Evolutionary conservation across 1,140 invertebrate genomes (phyloP).

Genomic region (Andricus grossulariae): DNA sequence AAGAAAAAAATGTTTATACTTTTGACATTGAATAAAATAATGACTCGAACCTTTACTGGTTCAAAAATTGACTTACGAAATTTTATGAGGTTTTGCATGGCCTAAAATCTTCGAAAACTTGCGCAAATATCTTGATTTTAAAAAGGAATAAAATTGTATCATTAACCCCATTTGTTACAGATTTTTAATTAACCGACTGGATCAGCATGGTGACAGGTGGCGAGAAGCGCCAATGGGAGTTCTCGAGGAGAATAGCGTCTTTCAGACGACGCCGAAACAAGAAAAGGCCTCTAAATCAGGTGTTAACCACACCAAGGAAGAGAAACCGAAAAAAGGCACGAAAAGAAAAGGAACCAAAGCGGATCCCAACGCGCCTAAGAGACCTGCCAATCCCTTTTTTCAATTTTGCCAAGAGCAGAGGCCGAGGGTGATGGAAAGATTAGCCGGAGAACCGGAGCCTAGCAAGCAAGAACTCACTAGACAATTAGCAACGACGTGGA

Average conservation of each 20-base stretch:
- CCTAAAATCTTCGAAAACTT: too few species aligned
- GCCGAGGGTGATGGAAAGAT: conserved; percentile 82
- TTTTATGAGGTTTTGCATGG: too few species aligned
- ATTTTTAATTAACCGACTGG: conserved; percentile 73
- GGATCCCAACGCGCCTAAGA: conserved; percentile 87
- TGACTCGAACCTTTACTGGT: too few species aligned
- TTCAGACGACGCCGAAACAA: conserved; percentile 63
- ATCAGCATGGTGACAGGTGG: conserved; percentile 74
- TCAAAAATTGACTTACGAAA: too few species aligned
- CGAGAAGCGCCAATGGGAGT: conserved; percentile 73
- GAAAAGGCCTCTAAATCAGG: conserved; percentile 66
- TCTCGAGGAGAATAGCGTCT: conserved; percentile 72
- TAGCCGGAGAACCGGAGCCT: conserved; percentile 81
- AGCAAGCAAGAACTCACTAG: conserved; percentile 85
- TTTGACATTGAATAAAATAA: too few species aligned
- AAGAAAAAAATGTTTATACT: too few species aligned
- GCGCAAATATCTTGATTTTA: not conserved
- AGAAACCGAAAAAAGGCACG: conserved; percentile 71
- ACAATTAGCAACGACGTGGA: conserved; percentile 85
- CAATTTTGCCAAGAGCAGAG: conserved; percentile 88
- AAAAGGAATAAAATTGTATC: conserved; percentile 17
- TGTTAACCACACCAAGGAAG: conserved; percentile 64
- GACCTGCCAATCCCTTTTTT: conserved; percentile 87
- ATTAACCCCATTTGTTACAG: conserved; percentile 50
- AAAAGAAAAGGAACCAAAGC: conserved; percentile 74